These are phyloP conservation scores for Drepana falcataria DNA, from an alignment of 2,888 invertebrate genomes.

Conservation along the genomic window DNA sequence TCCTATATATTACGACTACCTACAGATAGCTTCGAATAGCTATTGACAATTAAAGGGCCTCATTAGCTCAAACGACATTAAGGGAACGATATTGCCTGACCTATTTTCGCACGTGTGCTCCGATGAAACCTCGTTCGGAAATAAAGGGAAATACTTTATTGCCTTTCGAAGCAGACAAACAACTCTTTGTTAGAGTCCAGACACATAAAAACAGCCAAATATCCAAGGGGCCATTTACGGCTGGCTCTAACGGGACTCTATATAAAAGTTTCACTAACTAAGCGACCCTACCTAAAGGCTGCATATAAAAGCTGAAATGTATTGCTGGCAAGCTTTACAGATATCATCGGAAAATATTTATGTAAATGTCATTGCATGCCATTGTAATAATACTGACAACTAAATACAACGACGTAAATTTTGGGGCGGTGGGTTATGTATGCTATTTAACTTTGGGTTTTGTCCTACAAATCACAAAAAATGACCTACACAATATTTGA, in stretches of 20 bases:
- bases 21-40: too few species aligned
- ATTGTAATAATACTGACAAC: too few species aligned
- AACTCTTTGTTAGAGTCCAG: conserved; percentile 61
- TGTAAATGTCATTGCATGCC: too few species aligned
- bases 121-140: conserved; percentile 33
- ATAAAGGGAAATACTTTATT: conserved; percentile 58
- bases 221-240: conserved; percentile 45
- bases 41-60: too few species aligned
- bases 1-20: too few species aligned
- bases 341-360: too few species aligned
- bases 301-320: conserved; percentile 5
- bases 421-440: too few species aligned
- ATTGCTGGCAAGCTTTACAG: too few species aligned
- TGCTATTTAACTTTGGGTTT: too few species aligned
- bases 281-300: conserved; percentile 3
- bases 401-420: too few species aligned
- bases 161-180: conserved; percentile 51
- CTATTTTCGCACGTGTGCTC: conserved; percentile 54
- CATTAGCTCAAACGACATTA: neutral
- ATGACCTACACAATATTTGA: too few species aligned
- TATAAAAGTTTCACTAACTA: conserved; percentile 20
- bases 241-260: conserved; percentile 45
- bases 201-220: conserved; percentile 64
- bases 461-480: too few species aligned
- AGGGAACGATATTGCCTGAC: conserved; percentile 24